Evolutionary conservation across 2,113 vertebrate genomes (phyloP).

Genomic region (Todiramphus saurophagus): DNA sequence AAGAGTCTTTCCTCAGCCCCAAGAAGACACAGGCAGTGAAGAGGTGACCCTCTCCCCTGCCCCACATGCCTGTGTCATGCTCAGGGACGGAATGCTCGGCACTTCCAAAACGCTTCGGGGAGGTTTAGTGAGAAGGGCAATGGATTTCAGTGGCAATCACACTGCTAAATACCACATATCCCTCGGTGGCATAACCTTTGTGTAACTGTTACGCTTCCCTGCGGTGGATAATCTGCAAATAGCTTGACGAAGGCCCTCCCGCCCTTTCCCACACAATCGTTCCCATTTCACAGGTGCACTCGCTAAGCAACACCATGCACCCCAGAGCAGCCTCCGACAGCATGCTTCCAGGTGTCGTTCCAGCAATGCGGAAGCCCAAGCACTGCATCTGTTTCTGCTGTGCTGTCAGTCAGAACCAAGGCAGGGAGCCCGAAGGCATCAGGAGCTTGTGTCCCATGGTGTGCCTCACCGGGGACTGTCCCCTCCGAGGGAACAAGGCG

Average conservation of each 20-base stretch:
- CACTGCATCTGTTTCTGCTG: neutral
- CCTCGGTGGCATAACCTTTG: constrained; percentile 31
- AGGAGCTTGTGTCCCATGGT: neutral
- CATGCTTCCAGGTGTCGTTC: rapidly evolving
- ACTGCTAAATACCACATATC: neutral
- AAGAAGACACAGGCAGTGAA: rapidly evolving
- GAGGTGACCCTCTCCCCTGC: neutral
- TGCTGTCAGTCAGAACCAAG: neutral
- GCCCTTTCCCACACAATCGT: neutral
- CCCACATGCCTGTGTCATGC: neutral
- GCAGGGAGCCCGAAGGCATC: neutral
- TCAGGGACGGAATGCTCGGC: neutral
- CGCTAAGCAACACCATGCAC: rapidly evolving
- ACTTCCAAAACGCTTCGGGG: neutral
- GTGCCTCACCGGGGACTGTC: too few species aligned
- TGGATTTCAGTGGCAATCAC: constrained; percentile 3
- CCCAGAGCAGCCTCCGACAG: rapidly evolving
- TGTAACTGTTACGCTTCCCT: neutral
- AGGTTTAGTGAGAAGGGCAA: neutral
- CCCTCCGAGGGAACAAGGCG: rapidly evolving
- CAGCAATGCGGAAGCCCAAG: neutral
- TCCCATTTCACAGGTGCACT: neutral
- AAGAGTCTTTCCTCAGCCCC: neutral
- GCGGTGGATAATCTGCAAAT: neutral
- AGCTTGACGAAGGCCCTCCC: neutral